Evolutionary conservation across 92 coral and sea anemone genomes (phyloP), one percentile per base, ranked within the genome.

Genomic region (Zoanthus sansibaricus): DNA sequence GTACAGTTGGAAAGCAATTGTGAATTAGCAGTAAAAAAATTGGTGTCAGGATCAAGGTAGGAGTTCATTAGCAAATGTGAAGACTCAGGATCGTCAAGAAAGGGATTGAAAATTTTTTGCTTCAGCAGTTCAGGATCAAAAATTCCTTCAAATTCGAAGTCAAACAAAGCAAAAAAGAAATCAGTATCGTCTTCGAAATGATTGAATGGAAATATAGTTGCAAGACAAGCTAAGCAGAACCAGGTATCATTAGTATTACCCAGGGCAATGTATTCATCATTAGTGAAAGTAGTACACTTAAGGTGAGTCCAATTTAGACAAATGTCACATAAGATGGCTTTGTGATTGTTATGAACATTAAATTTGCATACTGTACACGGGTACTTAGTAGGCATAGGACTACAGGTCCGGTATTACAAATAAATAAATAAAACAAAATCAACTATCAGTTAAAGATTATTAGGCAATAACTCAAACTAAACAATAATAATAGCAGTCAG

Each of bases 221-320:
- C 90, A 21, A 78, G 77, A 68, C 89, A 86, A 67, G 32, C 46
- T 71, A 62, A 48, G 64, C 89, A 86, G 75, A 71, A 86, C 84
- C 89, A 86, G 76, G 59, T 55, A 31, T 86, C 89, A 37, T 86
- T 44, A 75, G 89, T 56, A 55, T 75, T 79, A 56, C 46, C 16
- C 47, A 84, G n/a, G 69, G 55, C 88, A 84, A 32, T 86, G 77
- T 86, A 86, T 86, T 86, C 89, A 48, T 54, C 44, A 86, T 37
- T 30, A 55, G 75, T 75, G 62, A 86, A 76, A 61, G 75, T 83
- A 42, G 89, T 59, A 46, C 89, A 75, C 77, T 76, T 86, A 20
- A 86, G 83, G 75, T 86, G 89, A 55, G 89, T 86, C 89, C 89
- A 86, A 51, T 72, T 59, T 56, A 54, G 89, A 75, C 88, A 84